Conservation (phyloP, 1,140 invertebrate genomes). For the Euschistus heros region DNA sequence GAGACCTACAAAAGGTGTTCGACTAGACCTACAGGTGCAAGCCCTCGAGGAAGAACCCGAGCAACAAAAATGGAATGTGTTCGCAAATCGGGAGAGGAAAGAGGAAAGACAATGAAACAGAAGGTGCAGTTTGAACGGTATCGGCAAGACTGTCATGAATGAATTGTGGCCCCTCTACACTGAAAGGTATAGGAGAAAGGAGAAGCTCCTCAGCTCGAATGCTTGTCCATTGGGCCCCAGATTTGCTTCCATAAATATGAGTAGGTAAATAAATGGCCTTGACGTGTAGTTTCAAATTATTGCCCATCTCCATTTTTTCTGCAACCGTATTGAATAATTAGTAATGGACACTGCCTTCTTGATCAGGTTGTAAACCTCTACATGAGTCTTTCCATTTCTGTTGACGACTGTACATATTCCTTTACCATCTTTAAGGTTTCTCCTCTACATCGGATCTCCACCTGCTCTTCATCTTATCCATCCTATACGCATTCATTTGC, state of each 20-base stretch:
- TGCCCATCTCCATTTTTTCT: background rate
- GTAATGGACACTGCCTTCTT: background rate
- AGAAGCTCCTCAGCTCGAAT: background rate
- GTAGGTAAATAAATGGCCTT: background rate
- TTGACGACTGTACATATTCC: background rate
- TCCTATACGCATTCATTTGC: background rate
- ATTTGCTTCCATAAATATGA: background rate
- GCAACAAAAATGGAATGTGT: too few species aligned
- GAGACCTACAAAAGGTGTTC: too few species aligned
- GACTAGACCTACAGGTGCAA: too few species aligned
- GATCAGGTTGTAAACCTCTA: background rate
- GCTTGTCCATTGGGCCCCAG: background rate
- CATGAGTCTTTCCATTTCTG: background rate
- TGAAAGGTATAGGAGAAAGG: too few species aligned
- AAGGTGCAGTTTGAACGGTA: too few species aligned
- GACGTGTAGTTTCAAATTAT: background rate
- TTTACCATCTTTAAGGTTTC: slow-evolving; percentile 1
- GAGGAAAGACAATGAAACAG: too few species aligned
- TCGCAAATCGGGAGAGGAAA: too few species aligned
- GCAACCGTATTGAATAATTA: background rate
- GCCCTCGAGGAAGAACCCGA: too few species aligned
- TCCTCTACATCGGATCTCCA: too few species aligned
- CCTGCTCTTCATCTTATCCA: slow-evolving; percentile 19
- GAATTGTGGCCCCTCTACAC: too few species aligned
- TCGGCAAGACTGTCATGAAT: too few species aligned